Evolutionary conservation across 2,888 invertebrate genomes (phyloP).

Genomic region (Amphimallon solstitiale): DNA sequence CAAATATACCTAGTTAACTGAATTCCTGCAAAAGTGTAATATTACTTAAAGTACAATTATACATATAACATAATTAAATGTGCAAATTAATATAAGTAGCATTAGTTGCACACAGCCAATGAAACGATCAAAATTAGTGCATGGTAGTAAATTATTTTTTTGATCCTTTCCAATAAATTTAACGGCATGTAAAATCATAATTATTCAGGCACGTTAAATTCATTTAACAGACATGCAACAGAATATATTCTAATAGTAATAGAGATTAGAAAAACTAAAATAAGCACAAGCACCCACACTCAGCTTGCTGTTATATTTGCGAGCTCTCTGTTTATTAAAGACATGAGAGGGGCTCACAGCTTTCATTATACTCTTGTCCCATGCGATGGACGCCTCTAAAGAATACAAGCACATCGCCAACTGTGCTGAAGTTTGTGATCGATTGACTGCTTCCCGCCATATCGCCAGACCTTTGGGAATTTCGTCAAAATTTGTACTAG

Average conservation of each 20-base stretch:
- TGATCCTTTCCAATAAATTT: conserved; percentile 30
- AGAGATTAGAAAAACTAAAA: conserved; percentile 52
- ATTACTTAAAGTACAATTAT: conserved; percentile 21
- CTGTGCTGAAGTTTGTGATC: conserved; percentile 89
- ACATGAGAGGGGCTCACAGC: conserved; percentile 80
- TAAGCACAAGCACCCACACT: conserved; percentile 64
- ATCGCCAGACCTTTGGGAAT: conserved; percentile 81
- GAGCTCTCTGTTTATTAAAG: conserved; percentile 64
- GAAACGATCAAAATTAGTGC: conserved; percentile 40
- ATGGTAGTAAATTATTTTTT: conserved; percentile 25
- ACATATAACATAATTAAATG: conserved; percentile 7
- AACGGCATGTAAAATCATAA: conserved; percentile 5
- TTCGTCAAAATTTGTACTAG: conserved; percentile 62
- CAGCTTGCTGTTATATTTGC: conserved; percentile 65
- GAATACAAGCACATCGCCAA: conserved; percentile 90
- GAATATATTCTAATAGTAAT: conserved; percentile 33
- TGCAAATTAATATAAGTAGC: conserved; percentile 36
- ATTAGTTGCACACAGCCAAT: conserved; percentile 40
- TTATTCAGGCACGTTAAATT: conserved; percentile 14
- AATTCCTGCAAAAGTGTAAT: background rate
- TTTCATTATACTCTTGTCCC: conserved; percentile 99
- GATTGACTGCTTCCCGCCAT: conserved; percentile 90
- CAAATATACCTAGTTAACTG: background rate
- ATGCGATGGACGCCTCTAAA: conserved; percentile 92
- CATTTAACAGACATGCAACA: conserved; percentile 40